A percentile compares a stretch with the other conserved stretches of the same genome.
Evolutionary conservation across 2,888 invertebrate species (phyloP).

Genomic region (Listrodromus nycthemerus): DNA sequence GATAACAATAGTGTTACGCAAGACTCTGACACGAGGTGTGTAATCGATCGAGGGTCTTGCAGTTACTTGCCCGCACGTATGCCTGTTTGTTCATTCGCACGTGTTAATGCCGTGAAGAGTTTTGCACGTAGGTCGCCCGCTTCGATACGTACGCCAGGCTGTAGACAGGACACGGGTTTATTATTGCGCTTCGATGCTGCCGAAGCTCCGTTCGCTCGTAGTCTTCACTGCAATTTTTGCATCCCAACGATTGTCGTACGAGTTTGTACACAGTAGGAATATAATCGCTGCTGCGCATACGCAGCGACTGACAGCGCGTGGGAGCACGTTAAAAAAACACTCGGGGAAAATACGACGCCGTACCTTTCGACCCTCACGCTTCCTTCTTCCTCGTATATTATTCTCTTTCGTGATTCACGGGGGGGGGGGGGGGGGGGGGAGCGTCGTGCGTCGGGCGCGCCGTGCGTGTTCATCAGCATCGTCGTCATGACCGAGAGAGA

Average conservation of each 20-base stretch:
- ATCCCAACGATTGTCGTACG: neutral
- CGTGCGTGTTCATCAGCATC: slow-evolving; percentile 18
- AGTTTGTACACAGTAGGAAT: slow-evolving; percentile 24
- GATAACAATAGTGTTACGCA: slow-evolving; percentile 5
- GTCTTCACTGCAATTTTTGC: slow-evolving; percentile 18
- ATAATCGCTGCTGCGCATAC: slow-evolving; percentile 9
- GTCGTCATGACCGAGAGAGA: slow-evolving; percentile 7
- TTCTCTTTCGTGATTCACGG: slow-evolving; percentile 12
- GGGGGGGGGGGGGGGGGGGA: slow-evolving; percentile 12
- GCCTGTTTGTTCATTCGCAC: slow-evolving; percentile 25
- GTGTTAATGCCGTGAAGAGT: slow-evolving; percentile 14
- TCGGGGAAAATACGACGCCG: slow-evolving; percentile 3
- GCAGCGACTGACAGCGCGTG: slow-evolving; percentile 26
- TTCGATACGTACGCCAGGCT: slow-evolving; percentile 19
- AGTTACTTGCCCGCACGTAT: slow-evolving; percentile 40
- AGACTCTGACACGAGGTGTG: slow-evolving; percentile 22
- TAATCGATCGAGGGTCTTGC: slow-evolving; percentile 44
- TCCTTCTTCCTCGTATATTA: neutral
- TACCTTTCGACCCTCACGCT: slow-evolving; percentile 9
- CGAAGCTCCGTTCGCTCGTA: neutral
- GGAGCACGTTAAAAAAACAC: slow-evolving; percentile 10
- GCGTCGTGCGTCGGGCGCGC: slow-evolving; percentile 26
- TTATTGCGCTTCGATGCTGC: slow-evolving; percentile 29
- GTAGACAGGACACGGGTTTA: slow-evolving; percentile 21
- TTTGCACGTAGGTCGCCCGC: slow-evolving; percentile 28